phyloP scores from a whole-genome alignment of 2,888 invertebrate genomes.

The Elegia similella region DNA sequence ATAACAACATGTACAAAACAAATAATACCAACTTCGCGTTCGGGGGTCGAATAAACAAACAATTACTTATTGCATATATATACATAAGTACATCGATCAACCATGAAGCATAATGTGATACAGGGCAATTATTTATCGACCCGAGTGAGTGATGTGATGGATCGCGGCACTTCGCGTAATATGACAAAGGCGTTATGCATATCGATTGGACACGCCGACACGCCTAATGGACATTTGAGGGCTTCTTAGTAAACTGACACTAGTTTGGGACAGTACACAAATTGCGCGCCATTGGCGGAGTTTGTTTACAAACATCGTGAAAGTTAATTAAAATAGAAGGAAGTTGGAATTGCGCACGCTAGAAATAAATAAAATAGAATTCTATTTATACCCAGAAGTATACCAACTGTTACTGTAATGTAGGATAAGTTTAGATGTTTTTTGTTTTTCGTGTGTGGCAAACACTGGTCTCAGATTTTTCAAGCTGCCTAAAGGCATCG shows the following conservation, averaged over 20 bases:
- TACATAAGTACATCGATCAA: background rate
- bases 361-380: too few relatives aligned
- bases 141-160: conserved; percentile 28
- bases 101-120: background rate
- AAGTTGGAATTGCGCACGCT: too few relatives aligned
- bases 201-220: conserved; percentile 51
- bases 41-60: background rate
- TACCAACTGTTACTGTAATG: too few relatives aligned
- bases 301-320: too few relatives aligned
- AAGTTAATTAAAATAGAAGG: too few relatives aligned
- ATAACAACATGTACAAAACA: background rate
- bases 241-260: conserved; percentile 48
- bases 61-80: background rate
- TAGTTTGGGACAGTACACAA: conserved; percentile 13
- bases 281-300: too few relatives aligned
- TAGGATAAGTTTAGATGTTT: too few relatives aligned
- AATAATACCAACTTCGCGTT: background rate
- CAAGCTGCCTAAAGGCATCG: too few relatives aligned
- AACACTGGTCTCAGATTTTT: too few relatives aligned
- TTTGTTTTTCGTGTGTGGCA: too few relatives aligned
- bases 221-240: conserved; percentile 45
- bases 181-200: conserved; percentile 39
- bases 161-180: conserved; percentile 38
- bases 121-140: conserved; percentile 11
- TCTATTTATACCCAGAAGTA: too few relatives aligned